phyloP scores from a whole-genome alignment of 37 sponge, comb jelly and placozoan genomes.

The Aphrocallistes beatrix region DNA sequence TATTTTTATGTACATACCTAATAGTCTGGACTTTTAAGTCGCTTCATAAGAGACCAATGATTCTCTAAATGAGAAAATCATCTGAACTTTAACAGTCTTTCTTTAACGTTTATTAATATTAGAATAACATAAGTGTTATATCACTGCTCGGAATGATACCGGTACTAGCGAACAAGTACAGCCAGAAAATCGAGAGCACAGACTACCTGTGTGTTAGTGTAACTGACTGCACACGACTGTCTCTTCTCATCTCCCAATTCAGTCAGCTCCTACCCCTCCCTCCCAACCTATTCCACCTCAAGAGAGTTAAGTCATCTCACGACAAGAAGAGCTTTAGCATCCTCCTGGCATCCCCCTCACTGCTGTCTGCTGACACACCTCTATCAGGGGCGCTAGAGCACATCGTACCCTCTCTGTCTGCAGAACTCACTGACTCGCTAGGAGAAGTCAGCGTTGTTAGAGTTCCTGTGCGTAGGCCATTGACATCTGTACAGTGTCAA shows the following conservation, averaged over 20 bases:
- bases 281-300: neutral
- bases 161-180: slow-evolving; percentile 4
- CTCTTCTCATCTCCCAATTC: neutral
- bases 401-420: neutral
- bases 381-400: neutral
- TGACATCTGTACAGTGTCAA: slow-evolving; percentile 66
- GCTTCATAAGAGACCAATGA: too few relatives aligned
- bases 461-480: slow-evolving; percentile 42
- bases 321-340: neutral
- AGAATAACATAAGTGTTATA: too few relatives aligned
- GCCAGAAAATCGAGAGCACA: neutral
- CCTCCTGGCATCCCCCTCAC: neutral
- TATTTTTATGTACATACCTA: too few relatives aligned
- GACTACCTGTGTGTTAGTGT: neutral
- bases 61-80: too few relatives aligned
- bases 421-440: neutral
- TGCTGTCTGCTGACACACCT: neutral
- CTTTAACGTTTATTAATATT: too few relatives aligned
- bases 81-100: too few relatives aligned
- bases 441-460: slow-evolving; percentile 18
- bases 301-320: neutral
- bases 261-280: neutral
- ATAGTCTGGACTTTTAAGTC: too few relatives aligned
- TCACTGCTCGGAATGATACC: neutral
- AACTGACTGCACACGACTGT: neutral